Conservation (phyloP, 2,797 vertebrate genomes). For the Apogon hyalosoma region DNA sequence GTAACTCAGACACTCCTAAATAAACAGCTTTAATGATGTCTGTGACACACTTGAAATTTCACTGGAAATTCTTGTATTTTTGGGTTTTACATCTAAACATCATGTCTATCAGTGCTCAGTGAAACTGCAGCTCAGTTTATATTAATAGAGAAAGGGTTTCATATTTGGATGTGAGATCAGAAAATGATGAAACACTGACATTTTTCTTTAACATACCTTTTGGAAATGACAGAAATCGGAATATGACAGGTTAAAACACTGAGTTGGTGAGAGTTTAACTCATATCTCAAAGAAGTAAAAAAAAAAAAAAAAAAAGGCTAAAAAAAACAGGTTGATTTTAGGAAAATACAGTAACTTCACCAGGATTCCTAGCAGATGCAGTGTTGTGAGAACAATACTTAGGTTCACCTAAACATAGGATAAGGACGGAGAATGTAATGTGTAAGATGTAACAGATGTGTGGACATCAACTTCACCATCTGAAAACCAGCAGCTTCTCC, state of each 20-base stretch:
- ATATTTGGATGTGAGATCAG: not conserved
- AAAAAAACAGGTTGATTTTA: not conserved
- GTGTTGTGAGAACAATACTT: not conserved
- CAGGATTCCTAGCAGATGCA: not conserved
- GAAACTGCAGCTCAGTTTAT: constrained; percentile 26
- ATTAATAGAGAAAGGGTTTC: constrained; percentile 43
- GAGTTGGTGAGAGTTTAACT: constrained; percentile 13
- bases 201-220: constrained; percentile 2
- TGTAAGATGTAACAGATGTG: constrained; percentile 7
- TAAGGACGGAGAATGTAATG: no score
- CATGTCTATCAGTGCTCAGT: not conserved
- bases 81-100: constrained; percentile 27
- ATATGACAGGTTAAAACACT: constrained; percentile 17
- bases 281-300: not conserved
- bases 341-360: constrained; percentile 1
- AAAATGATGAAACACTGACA: not conserved
- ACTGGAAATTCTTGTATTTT: constrained; percentile 25
- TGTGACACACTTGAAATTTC: constrained; percentile 26
- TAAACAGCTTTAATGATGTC: not conserved
- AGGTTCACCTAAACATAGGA: not conserved
- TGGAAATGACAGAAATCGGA: not conserved
- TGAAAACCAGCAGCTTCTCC: not conserved
- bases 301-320: no score
- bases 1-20: not conserved
- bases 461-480: not conserved